Evolutionary conservation across 2,113 vertebrate species (phyloP).

Genomic region (Rhombomys opimus): DNA sequence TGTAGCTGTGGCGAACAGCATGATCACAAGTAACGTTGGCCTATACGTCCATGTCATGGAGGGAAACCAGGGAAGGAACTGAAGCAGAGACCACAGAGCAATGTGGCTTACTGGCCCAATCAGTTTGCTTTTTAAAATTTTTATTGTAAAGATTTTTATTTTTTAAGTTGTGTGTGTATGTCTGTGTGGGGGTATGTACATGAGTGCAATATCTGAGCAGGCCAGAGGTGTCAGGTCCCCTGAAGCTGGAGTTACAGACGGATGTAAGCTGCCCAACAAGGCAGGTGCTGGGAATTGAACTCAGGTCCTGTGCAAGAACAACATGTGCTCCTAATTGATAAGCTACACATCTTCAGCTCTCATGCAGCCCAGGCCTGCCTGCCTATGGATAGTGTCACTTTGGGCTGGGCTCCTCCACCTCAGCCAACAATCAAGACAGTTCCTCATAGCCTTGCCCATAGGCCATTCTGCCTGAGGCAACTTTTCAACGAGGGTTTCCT

Average conservation of each 20-base stretch:
- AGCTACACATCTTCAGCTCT: background rate
- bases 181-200: background rate
- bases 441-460: background rate
- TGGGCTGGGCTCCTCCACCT: background rate
- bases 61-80: background rate
- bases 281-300: background rate
- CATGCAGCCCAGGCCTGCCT: too few relatives aligned
- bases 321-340: background rate
- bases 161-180: background rate
- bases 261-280: background rate
- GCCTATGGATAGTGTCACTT: background rate
- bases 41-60: background rate
- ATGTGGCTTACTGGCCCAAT: background rate
- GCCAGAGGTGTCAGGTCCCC: background rate
- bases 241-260: background rate
- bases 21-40: background rate
- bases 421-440: background rate
- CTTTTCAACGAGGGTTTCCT: background rate
- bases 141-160: background rate
- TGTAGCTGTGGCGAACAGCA: background rate
- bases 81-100: background rate
- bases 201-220: background rate
- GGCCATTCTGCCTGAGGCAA: background rate
- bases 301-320: background rate
- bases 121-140: background rate